phyloP scores from a whole-genome alignment of 2,113 vertebrate species.

The Podarcis cretensis region DNA sequence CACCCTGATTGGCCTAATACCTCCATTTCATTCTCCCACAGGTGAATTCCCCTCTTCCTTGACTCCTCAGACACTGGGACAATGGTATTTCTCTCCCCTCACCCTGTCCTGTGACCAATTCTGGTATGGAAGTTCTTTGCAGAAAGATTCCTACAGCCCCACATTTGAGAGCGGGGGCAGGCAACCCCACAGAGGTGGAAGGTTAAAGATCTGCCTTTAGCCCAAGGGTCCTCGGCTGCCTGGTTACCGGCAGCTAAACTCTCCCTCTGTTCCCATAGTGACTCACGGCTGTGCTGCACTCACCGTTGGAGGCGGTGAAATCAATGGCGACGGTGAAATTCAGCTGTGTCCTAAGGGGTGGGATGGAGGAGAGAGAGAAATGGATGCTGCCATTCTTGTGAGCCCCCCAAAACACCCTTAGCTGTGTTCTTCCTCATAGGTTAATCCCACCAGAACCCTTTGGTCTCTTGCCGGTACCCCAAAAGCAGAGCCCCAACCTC shows the following conservation, averaged over 20 bases:
- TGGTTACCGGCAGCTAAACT: background rate
- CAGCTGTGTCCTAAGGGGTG: constrained; percentile 87
- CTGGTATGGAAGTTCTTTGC: background rate
- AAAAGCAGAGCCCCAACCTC: no score
- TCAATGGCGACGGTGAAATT: constrained; percentile 99
- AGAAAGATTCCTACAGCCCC: background rate
- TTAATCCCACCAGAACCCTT: fast-evolving
- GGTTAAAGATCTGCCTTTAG: background rate
- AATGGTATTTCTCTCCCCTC: background rate
- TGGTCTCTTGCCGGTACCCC: background rate
- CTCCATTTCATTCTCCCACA: background rate
- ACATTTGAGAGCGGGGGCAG: background rate
- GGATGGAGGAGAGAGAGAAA: constrained; percentile 23
- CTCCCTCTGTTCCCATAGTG: background rate
- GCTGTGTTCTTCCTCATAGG: background rate
- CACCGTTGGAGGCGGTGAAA: constrained; percentile 98
- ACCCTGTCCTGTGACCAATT: no score
- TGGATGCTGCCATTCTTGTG: background rate
- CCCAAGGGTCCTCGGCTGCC: background rate
- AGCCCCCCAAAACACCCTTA: background rate
- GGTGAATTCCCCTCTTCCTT: background rate
- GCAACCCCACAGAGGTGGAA: background rate
- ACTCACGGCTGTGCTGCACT: constrained; percentile 51
- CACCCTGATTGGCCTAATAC: no score
- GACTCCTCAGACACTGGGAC: background rate